Evolutionary conservation across 2,797 vertebrate species (phyloP).

Genomic region (Danio kyathit): DNA sequence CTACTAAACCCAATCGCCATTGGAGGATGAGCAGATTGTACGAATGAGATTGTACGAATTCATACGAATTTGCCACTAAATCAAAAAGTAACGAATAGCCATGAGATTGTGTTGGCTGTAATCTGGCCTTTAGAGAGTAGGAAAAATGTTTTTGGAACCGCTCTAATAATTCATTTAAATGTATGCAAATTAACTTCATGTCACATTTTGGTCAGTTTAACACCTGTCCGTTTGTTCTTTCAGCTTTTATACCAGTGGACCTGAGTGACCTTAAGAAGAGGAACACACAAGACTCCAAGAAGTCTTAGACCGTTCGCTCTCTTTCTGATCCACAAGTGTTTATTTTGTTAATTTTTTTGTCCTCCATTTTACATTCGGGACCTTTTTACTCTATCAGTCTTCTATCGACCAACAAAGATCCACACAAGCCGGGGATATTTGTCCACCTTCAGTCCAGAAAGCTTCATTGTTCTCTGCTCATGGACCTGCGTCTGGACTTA

Average conservation of each 20-base stretch:
- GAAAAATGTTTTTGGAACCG: no score
- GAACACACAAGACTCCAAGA: constrained; percentile 94
- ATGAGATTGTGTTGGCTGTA: no score
- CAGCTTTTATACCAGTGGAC: constrained; percentile 97
- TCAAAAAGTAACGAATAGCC: no score
- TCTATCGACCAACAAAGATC: constrained; percentile 69
- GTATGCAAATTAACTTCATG: no score
- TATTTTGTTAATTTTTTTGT: constrained; percentile 49
- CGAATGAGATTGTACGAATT: no score
- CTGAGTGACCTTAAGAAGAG: constrained; percentile 95
- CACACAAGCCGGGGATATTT: constrained; percentile 62
- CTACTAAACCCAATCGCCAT: no score
- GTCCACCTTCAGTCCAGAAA: constrained; percentile 69
- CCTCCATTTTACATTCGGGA: constrained; percentile 72
- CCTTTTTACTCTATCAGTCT: constrained; percentile 72
- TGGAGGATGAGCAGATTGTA: no score
- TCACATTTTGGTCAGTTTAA: no score
- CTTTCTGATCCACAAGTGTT: constrained; percentile 48
- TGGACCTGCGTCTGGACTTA: constrained; percentile 65
- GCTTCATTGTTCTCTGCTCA: constrained; percentile 66
- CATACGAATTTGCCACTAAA: no score
- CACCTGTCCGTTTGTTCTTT: constrained; percentile 5
- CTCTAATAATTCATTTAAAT: no score
- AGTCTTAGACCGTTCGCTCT: constrained; percentile 85
- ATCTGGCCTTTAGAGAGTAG: no score